Evolutionary conservation across 2,888 invertebrate species (phyloP).

Genomic region (Aelia acuminata): DNA sequence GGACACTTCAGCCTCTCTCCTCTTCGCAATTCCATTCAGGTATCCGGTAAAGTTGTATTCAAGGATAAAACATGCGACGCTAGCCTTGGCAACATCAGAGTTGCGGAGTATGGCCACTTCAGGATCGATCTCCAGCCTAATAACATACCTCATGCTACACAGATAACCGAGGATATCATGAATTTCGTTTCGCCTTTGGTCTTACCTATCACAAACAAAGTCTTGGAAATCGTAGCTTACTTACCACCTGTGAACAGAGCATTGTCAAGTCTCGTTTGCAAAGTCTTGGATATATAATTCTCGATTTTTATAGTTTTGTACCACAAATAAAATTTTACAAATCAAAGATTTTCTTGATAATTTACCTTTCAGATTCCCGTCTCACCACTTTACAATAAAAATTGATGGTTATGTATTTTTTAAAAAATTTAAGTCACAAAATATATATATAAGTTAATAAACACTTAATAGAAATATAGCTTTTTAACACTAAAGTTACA

Average conservation of each 20-base stretch:
- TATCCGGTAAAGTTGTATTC: not conserved
- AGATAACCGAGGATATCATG: not conserved
- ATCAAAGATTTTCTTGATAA: not conserved
- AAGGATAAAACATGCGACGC: not conserved
- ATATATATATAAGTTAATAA: too few relatives aligned
- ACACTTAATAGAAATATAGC: too few relatives aligned
- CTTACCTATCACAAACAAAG: not conserved
- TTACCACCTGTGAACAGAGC: not conserved
- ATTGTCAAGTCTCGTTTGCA: not conserved
- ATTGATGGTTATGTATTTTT: too few relatives aligned
- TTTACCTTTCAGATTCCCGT: not conserved
- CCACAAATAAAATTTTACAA: not conserved
- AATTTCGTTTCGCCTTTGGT: conserved; percentile 21
- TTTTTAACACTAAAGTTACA: too few relatives aligned
- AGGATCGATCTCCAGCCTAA: conserved; percentile 16
- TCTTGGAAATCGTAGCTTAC: not conserved
- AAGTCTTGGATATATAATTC: not conserved
- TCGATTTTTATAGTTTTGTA: not conserved
- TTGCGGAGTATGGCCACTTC: not conserved
- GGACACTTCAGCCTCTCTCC: not conserved
- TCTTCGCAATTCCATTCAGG: not conserved
- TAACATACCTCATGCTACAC: not conserved
- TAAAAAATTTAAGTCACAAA: too few relatives aligned
- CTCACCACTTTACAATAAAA: too few relatives aligned
- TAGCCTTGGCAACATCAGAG: not conserved